Evolutionary conservation across 2,888 invertebrate genomes (phyloP).

Genomic region (Mechanitis mazaeus): DNA sequence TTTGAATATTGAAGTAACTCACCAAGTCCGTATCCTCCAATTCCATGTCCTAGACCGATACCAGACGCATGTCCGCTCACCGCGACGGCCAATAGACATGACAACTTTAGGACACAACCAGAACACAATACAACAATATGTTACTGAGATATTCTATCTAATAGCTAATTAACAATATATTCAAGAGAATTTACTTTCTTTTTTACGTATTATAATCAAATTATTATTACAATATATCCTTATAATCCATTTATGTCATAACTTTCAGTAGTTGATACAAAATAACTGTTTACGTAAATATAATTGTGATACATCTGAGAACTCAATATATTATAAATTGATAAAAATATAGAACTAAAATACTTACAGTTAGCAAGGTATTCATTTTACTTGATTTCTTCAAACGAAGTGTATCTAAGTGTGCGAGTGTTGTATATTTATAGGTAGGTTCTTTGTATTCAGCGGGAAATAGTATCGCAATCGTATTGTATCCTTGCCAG

Average conservation of each 20-base stretch:
- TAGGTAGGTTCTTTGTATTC: conserved; percentile 20
- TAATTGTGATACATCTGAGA: no score
- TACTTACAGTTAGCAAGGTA: conserved; percentile 61
- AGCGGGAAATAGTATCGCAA: not conserved
- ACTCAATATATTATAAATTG: no score
- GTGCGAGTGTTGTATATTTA: conserved; percentile 18
- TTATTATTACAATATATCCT: no score
- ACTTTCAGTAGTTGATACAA: no score
- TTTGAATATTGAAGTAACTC: no score
- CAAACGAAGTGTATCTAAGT: conserved; percentile 51
- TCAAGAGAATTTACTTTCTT: no score
- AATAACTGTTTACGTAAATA: no score
- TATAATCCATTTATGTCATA: no score
- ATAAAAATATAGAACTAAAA: not conserved
- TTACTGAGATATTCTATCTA: no score
- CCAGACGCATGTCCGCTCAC: conserved; percentile 25
- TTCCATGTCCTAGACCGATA: conserved; percentile 26
- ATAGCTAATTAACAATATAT: no score
- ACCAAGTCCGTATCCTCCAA: conserved; percentile 28
- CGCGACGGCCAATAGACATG: conserved; percentile 30
- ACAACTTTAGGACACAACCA: conserved; percentile 22
- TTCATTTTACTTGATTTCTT: conserved; percentile 54
- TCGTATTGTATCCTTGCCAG: no score
- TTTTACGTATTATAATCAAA: no score
- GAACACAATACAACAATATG: not conserved